phyloP scores from a whole-genome alignment of 2,797 vertebrate species.

The Steatocranus sp. region DNA sequence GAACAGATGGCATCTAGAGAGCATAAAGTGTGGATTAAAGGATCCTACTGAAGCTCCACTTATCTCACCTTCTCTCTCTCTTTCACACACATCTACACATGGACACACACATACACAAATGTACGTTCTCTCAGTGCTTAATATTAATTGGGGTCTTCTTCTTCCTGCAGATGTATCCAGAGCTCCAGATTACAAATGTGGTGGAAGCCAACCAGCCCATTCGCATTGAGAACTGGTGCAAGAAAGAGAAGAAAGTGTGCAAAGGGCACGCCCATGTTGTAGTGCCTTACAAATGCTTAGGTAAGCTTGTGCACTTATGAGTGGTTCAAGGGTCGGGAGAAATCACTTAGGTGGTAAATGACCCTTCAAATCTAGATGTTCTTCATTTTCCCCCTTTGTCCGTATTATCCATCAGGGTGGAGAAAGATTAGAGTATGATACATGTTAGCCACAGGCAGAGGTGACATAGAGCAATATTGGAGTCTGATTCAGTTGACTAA shows the following conservation, averaged over 20 bases:
- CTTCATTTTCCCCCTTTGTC: neutral
- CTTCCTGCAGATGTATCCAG: constrained; percentile 87
- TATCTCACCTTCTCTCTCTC: neutral
- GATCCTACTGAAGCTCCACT: constrained; percentile 27
- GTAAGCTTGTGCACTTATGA: constrained; percentile 71
- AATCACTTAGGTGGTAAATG: neutral
- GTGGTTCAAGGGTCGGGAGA: neutral
- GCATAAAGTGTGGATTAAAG: constrained; percentile 43
- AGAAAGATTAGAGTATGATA: constrained; percentile 25
- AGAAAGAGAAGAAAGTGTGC: constrained; percentile 90
- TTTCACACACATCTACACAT: neutral
- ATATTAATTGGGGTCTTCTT: neutral
- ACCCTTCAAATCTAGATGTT: neutral
- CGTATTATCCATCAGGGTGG: neutral
- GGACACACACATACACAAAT: neutral
- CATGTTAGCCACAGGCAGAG: constrained; percentile 31
- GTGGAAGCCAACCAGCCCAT: constrained; percentile 92
- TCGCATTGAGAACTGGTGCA: constrained; percentile 93
- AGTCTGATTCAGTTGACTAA: constrained; percentile 55
- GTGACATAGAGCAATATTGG: constrained; percentile 47
- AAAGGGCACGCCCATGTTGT: constrained; percentile 87
- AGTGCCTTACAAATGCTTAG: constrained; percentile 94
- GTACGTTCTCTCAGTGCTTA: neutral
- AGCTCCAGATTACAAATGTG: constrained; percentile 93
- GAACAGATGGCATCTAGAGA: constrained; percentile 57